phyloP scores from a whole-genome alignment of 1,140 invertebrate genomes.

The Sarcophaga peregrina region DNA sequence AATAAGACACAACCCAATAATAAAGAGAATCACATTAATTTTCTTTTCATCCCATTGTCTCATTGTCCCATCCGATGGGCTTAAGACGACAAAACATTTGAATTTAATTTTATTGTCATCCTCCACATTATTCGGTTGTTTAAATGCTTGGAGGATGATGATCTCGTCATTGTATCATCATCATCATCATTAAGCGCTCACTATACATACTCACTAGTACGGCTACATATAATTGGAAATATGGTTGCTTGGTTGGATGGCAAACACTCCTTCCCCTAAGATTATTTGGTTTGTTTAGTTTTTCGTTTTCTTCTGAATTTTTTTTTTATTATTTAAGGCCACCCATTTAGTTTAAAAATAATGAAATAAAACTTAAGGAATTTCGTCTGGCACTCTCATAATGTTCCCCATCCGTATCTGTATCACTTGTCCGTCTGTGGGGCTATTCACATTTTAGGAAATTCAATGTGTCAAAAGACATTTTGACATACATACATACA shows the following conservation, averaged over 20 bases:
- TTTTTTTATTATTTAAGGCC: conserved; percentile 2
- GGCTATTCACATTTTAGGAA: neutral
- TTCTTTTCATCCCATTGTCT: neutral
- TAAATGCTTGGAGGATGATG: neutral
- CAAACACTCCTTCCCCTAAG: neutral
- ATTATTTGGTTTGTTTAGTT: neutral
- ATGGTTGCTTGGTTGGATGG: neutral
- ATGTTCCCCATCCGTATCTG: neutral
- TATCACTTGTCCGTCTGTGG: neutral
- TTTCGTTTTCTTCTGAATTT: neutral
- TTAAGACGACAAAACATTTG: conserved; percentile 6
- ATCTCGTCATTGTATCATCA: conserved; percentile 5
- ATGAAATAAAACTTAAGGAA: conserved; percentile 5
- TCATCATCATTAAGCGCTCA: neutral
- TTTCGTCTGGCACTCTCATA: conserved; percentile 18
- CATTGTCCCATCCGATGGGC: neutral
- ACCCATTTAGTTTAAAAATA: conserved; percentile 17
- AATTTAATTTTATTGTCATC: conserved; percentile 13
- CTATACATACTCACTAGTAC: neutral
- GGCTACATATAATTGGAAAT: neutral
- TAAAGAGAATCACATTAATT: neutral
- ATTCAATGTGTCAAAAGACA: conserved; percentile 24
- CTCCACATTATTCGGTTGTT: neutral
- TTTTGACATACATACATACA: no score
- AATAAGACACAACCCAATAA: neutral